Percentiles rank a stretch among this genome's conserved stretches.
phyloP scores from a whole-genome alignment of 92 coral and sea anemone species.

The Isaurus tuberculatus region DNA sequence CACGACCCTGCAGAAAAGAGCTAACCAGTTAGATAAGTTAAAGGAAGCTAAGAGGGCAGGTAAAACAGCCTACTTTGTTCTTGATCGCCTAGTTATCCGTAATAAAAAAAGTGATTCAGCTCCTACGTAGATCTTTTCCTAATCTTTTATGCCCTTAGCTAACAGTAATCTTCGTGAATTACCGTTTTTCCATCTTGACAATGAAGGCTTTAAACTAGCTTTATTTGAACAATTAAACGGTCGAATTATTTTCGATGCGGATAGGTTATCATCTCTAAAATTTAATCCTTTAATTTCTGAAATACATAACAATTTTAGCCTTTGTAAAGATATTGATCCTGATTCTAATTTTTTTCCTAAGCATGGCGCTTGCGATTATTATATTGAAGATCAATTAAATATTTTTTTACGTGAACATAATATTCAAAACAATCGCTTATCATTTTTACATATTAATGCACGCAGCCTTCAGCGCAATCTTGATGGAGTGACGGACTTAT shows the following conservation, averaged over 20 bases:
- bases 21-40: not conserved
- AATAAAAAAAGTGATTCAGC: not conserved
- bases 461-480: slow-evolving; percentile 21
- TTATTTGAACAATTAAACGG: not conserved
- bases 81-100: not conserved
- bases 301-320: slow-evolving; percentile 6
- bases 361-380: not conserved
- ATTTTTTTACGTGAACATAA: not conserved
- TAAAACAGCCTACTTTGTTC: not conserved
- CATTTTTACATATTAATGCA: slow-evolving; percentile 7
- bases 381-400: slow-evolving; percentile 10
- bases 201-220: not conserved
- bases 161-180: not conserved
- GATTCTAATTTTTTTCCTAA: slow-evolving; percentile 1
- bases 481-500: slow-evolving; percentile 13
- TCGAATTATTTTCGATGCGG: not conserved
- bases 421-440: not conserved
- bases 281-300: slow-evolving; percentile 27
- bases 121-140: not conserved
- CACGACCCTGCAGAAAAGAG: not conserved
- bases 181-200: slow-evolving; percentile 29
- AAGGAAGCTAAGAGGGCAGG: slow-evolving; percentile 2
- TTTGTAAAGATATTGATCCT: slow-evolving; percentile 19
- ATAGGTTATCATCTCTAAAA: not conserved
- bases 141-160: not conserved